A percentile compares a stretch with the other conserved stretches of the same genome.
phyloP scores from a whole-genome alignment of 2,888 invertebrate species.

The Mylabris sibirica region DNA sequence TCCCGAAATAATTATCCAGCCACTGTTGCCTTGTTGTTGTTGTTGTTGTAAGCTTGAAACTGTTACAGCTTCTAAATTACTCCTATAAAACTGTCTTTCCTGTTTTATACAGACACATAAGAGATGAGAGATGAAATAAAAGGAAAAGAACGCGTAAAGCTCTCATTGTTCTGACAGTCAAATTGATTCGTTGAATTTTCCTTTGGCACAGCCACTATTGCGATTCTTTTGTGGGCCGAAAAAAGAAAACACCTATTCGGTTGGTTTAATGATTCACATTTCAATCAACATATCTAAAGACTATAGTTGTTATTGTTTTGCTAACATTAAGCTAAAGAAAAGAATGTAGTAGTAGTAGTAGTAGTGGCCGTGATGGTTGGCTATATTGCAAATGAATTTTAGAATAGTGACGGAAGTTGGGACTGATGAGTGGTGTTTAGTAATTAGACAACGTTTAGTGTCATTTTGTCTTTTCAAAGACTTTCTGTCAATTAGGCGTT shows the following conservation, averaged over 20 bases:
- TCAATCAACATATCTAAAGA: slow-evolving; percentile 36
- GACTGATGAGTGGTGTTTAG: slow-evolving; percentile 45
- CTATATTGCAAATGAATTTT: slow-evolving; percentile 55
- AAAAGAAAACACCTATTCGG: background rate
- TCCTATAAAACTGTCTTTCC: slow-evolving; percentile 12
- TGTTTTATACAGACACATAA: background rate
- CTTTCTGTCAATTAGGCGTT: slow-evolving; percentile 62
- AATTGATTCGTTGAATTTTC: background rate
- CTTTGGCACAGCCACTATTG: background rate
- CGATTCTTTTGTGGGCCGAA: background rate
- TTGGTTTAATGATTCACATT: slow-evolving; percentile 24
- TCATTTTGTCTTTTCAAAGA: slow-evolving; percentile 61
- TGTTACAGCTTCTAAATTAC: slow-evolving; percentile 21
- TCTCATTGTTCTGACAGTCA: background rate
- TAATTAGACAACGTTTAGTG: slow-evolving; percentile 63
- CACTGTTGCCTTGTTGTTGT: slow-evolving; percentile 17
- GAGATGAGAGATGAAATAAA: background rate
- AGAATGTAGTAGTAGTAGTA: slow-evolving; percentile 30
- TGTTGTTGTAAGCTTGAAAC: slow-evolving; percentile 18
- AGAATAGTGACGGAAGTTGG: slow-evolving; percentile 53
- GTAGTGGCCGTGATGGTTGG: too few species aligned
- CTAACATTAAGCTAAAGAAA: slow-evolving; percentile 35
- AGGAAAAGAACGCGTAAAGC: background rate
- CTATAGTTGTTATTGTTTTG: slow-evolving; percentile 16
- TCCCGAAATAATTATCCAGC: slow-evolving; percentile 47